A percentile compares a stretch with the other conserved stretches of the same genome.
phyloP scores from a whole-genome alignment of 1,140 invertebrate genomes.

The Stegodyphus mimosarum region DNA sequence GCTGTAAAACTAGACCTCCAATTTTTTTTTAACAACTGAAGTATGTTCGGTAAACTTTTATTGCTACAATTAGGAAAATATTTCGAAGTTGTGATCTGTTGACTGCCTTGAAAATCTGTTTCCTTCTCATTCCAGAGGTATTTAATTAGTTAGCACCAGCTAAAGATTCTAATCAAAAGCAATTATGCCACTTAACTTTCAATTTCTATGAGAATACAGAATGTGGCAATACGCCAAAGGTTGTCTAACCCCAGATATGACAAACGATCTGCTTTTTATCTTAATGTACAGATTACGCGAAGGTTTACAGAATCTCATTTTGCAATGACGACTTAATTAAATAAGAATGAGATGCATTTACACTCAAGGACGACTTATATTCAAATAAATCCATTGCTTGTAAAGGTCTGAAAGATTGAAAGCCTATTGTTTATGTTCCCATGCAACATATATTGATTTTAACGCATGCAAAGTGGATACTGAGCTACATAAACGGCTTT shows the following conservation, averaged over 20 bases:
- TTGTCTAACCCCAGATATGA: background rate
- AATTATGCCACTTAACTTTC: slow-evolving; percentile 45
- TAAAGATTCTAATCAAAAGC: slow-evolving; percentile 6
- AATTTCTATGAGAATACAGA: slow-evolving; percentile 7
- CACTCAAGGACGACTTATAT: no score
- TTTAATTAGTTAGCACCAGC: background rate
- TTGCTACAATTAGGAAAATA: background rate
- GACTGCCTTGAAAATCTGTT: slow-evolving; percentile 34
- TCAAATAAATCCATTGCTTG: no score
- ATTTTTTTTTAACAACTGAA: no score
- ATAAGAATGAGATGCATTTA: no score
- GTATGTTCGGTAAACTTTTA: no score
- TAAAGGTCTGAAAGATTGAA: no score
- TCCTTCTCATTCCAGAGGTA: background rate
- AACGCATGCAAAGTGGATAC: no score
- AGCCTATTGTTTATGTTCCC: no score
- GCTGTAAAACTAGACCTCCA: no score
- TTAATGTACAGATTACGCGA: background rate
- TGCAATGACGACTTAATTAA: background rate
- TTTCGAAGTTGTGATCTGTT: background rate
- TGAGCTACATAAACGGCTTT: no score
- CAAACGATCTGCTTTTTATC: slow-evolving; percentile 18
- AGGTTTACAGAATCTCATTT: slow-evolving; percentile 13
- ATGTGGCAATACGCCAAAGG: background rate
- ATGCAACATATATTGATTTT: no score